Base-by-base conservation (phyloP, 2,113 vertebrate genomes). In the Cervus canadensis region DNA sequence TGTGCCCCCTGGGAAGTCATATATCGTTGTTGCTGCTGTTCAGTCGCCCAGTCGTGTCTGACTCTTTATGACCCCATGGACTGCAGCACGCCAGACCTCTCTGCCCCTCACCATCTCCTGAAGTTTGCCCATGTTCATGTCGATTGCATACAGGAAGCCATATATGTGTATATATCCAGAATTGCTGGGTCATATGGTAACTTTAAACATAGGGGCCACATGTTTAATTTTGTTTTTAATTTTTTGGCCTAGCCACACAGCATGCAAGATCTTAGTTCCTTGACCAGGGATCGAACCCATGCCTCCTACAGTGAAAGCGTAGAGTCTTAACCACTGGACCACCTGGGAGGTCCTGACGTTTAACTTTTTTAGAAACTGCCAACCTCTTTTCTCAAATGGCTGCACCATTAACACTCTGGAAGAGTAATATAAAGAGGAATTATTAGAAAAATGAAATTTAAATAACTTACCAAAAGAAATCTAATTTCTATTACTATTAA, bases 401-500 rank as follows among this genome's bases (percentile, higher is more conserved):
- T 36, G 2, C 12, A 52, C 45, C 78, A 5, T 26, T 36, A 54
- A 62, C 45, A 52, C 11, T 15, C 43, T 76, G 36, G 57, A 30
- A 89, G 86, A 56, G 52, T 14, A 54, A 84, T 56, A 90, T 71
- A n/a, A 86, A 85, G 48, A 78, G 17, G 64, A 78, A 48, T 87
- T 19, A 56, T 21, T 43, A 45, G 60, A 25, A 81, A 97, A 95
- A 36, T 26, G 4, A 87, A 71, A 74, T 71, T 74, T 19, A 93
- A 93, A 43, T 74, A 83, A 71, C 43, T 40, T 23, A 28, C 28
- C 28, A 40, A 86, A 26, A 33, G 19, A 43, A 74, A 36, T 6
- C 87, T 78, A 8, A 36, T 76, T 91, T 95, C 62, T 74, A 19
- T 86, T 54, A 45, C 50, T 67, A 64, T 59, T 86, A 82, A 82